phyloP scores from a whole-genome alignment of 2,113 vertebrate genomes.

The Chaenogobius annularis region DNA sequence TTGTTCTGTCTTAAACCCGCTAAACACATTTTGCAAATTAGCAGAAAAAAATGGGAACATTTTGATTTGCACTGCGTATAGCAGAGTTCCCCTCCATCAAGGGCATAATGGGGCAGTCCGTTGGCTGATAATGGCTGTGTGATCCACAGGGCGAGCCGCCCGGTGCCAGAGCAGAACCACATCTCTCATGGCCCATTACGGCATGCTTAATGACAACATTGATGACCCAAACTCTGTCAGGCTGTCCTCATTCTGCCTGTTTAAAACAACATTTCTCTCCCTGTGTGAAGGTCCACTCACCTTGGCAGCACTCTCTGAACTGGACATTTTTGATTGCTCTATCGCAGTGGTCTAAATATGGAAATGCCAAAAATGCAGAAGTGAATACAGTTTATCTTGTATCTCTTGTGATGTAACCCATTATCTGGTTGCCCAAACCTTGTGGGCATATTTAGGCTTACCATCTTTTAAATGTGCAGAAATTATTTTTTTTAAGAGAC shows the following conservation, averaged over 20 bases:
- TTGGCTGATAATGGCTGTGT: conserved; percentile 55
- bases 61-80: conserved; percentile 34
- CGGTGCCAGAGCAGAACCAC: conserved; percentile 64
- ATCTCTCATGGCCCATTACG: conserved; percentile 75
- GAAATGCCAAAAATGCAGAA: neutral
- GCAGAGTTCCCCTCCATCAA: conserved; percentile 64
- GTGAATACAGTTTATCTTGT: neutral
- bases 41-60: neutral
- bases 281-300: conserved; percentile 24
- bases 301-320: conserved; percentile 12
- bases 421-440: neutral
- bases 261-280: conserved; percentile 60
- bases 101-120: conserved; percentile 70
- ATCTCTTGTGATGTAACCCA: neutral
- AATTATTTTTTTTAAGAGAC: too few species aligned
- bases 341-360: neutral
- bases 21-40: conserved; percentile 12
- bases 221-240: conserved; percentile 63
- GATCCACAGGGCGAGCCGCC: conserved; percentile 61
- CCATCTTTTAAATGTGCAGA: neutral
- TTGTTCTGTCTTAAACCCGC: conserved; percentile 10
- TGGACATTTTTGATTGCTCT: conserved; percentile 13
- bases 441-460: neutral
- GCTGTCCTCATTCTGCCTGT: conserved; percentile 53
- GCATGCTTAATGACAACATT: conserved; percentile 71